These are phyloP conservation scores for Nesogale talazaci DNA, from an alignment of 2,113 vertebrate species.

Conservation along the genomic window DNA sequence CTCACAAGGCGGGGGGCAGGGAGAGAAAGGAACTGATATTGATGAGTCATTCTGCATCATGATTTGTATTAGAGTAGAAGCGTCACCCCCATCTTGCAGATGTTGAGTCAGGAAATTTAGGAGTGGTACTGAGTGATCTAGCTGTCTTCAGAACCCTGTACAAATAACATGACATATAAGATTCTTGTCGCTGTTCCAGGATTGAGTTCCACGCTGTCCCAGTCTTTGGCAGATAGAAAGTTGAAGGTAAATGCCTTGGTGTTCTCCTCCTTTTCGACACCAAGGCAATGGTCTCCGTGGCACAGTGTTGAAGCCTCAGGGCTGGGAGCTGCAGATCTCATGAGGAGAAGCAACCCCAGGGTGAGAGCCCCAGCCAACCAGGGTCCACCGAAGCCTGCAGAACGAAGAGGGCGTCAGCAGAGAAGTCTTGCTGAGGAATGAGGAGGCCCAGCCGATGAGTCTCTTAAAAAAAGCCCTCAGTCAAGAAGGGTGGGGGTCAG, in stretches of 20 bases:
- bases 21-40: neutral
- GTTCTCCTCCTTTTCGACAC: neutral
- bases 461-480: conserved; percentile 13
- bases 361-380: neutral
- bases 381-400: neutral
- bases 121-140: neutral
- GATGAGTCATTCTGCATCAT: neutral
- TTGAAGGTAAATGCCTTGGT: neutral
- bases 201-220: too few species aligned
- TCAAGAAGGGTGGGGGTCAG: neutral
- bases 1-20: too few species aligned
- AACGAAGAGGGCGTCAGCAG: neutral
- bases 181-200: neutral
- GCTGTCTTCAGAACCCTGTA: neutral
- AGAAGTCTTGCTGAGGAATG: neutral
- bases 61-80: neutral
- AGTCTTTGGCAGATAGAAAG: neutral
- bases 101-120: neutral
- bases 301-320: neutral
- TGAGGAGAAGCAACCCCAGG: neutral
- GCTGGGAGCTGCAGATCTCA: neutral
- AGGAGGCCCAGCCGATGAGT: neutral
- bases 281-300: fast-evolving
- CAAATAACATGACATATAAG: too few species aligned
- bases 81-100: neutral